Conservation (phyloP, 2,888 invertebrate species). For the Mesorhabditis spiculigera region DNA sequence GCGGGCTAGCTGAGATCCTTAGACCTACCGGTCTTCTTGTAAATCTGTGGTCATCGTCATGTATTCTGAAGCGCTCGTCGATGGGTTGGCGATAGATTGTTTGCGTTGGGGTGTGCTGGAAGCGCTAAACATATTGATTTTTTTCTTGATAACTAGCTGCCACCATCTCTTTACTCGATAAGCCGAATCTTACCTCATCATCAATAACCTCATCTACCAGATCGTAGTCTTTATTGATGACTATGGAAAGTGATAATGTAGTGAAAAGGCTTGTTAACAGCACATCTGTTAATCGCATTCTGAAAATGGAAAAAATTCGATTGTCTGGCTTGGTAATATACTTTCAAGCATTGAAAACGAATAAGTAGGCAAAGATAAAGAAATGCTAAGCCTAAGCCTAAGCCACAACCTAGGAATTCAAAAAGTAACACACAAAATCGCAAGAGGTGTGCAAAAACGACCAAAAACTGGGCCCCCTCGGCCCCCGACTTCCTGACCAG, state of each 20-base stretch:
- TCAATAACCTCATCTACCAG: background rate
- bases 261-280: too few relatives aligned
- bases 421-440: background rate
- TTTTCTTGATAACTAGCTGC: too few relatives aligned
- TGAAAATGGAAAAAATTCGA: too few relatives aligned
- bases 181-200: background rate
- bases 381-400: slow-evolving; percentile 6
- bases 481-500: too few relatives aligned
- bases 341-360: too few relatives aligned
- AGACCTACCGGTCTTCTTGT: background rate
- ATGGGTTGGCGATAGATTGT: background rate
- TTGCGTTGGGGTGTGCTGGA: background rate
- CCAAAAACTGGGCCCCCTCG: too few relatives aligned
- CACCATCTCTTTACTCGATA: background rate
- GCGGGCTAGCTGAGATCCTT: background rate
- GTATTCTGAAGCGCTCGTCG: background rate
- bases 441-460: background rate
- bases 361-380: too few relatives aligned
- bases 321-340: too few relatives aligned
- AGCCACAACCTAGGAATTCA: background rate
- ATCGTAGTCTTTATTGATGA: background rate
- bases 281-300: too few relatives aligned
- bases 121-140: background rate
- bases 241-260: background rate
- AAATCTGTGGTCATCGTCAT: background rate